Evolutionary conservation across 2,888 invertebrate species (phyloP).

Genomic region (Microctonus brassicae): DNA sequence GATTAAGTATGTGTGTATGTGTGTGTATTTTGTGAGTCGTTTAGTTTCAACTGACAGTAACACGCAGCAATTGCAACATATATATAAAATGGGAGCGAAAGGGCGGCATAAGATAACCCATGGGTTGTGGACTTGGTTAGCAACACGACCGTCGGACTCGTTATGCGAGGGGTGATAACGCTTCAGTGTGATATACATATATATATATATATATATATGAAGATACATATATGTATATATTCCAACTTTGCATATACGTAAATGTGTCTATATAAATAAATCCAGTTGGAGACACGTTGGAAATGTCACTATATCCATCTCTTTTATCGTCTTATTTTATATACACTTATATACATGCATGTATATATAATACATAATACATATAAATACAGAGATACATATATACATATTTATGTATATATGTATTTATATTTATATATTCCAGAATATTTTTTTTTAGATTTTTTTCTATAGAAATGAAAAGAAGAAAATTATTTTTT

Average conservation of each 20-base stretch:
- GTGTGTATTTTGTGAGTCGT: neutral
- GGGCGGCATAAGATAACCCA: slow-evolving; percentile 51
- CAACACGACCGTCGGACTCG: slow-evolving; percentile 51
- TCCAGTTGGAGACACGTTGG: neutral
- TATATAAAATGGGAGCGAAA: slow-evolving; percentile 36
- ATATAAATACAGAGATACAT: too few relatives aligned
- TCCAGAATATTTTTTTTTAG: too few relatives aligned
- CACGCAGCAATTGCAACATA: slow-evolving; percentile 40
- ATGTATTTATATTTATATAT: too few relatives aligned
- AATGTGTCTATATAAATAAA: neutral
- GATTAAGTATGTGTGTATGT: too few relatives aligned
- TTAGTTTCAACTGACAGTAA: neutral
- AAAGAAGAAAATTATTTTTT: too few relatives aligned
- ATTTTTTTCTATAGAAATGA: too few relatives aligned
- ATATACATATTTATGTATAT: too few relatives aligned
- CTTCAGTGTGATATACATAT: slow-evolving; percentile 33
- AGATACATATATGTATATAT: slow-evolving; percentile 11
- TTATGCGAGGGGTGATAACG: slow-evolving; percentile 55
- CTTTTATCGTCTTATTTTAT: neutral
- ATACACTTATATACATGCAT: neutral
- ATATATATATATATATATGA: slow-evolving; percentile 21
- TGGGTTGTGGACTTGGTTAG: slow-evolving; percentile 49
- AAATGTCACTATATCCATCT: neutral
- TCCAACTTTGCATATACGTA: neutral
- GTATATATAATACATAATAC: neutral